Conservation (phyloP, 2,888 invertebrate genomes). For the Hipparchia sbordonii region DNA sequence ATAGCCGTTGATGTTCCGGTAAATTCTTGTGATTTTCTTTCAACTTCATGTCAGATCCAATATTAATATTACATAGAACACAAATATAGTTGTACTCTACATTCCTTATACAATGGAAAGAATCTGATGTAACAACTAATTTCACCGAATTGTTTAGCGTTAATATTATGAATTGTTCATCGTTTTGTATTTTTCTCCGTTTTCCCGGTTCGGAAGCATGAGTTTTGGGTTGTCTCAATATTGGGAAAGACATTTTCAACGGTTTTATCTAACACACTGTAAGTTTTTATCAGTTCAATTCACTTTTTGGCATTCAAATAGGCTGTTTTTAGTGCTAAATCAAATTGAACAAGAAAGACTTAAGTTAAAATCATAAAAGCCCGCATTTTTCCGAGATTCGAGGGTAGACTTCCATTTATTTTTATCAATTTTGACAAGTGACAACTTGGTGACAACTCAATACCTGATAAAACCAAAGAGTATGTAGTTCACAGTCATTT, state of each 20-base stretch:
- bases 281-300: too few species aligned
- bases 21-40: conserved; percentile 58
- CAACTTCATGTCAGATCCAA: conserved; percentile 45
- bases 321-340: too few species aligned
- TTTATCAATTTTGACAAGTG: too few species aligned
- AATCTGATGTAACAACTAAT: conserved; percentile 60
- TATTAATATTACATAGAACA: conserved; percentile 55
- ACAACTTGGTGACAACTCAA: too few species aligned
- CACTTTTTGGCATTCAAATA: too few species aligned
- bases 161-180: conserved; percentile 46
- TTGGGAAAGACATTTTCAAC: conserved; percentile 21
- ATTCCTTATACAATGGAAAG: conserved; percentile 61
- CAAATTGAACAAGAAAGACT: too few species aligned
- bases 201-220: background rate
- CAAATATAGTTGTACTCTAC: conserved; percentile 55
- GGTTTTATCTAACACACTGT: background rate
- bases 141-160: conserved; percentile 56
- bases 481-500: too few species aligned
- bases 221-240: conserved; percentile 17
- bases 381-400: too few species aligned
- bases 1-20: conserved; percentile 47
- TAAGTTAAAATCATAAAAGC: too few species aligned
- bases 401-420: too few species aligned
- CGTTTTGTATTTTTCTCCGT: background rate
- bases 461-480: too few species aligned